A percentile compares a stretch with the other conserved stretches of the same genome.
Evolutionary conservation across 1,140 invertebrate genomes (phyloP).

Genomic region (Berghia stephanieae): DNA sequence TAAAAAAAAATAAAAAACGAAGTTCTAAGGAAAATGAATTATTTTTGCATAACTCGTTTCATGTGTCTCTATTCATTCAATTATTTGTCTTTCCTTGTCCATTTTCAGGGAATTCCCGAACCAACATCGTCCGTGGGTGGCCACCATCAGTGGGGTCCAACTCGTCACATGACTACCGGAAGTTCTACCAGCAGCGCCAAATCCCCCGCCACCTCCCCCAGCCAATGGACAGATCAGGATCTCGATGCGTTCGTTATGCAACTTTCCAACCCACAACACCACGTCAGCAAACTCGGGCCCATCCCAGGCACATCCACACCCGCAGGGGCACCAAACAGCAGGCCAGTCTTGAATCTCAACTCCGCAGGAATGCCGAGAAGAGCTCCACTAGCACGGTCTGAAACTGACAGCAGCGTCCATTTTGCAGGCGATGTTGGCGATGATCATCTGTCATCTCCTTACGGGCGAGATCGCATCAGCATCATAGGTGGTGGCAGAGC

Average conservation of each 20-base stretch:
- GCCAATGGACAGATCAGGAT: constrained; percentile 32
- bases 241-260: constrained; percentile 38
- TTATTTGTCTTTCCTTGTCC: too few species aligned
- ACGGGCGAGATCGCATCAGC: background rate
- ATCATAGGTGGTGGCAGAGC: background rate
- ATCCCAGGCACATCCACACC: background rate
- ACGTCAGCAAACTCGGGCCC: constrained; percentile 28
- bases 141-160: too few species aligned
- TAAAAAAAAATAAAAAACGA: too few species aligned
- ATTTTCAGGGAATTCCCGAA: too few species aligned
- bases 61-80: too few species aligned
- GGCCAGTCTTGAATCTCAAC: background rate
- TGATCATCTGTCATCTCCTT: background rate
- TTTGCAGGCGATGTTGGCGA: background rate
- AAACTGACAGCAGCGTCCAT: constrained; percentile 30
- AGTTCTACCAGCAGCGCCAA: too few species aligned
- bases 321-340: too few species aligned
- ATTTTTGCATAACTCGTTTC: too few species aligned
- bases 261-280: constrained; percentile 39
- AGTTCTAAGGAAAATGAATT: too few species aligned
- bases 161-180: too few species aligned
- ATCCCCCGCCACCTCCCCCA: too few species aligned
- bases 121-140: too few species aligned
- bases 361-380: constrained; percentile 15
- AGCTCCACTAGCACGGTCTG: constrained; percentile 23